Evolutionary conservation across 2,888 invertebrate species (phyloP), one percentile per base, ranked within the genome.

Genomic region (Mesoligia furuncula): DNA sequence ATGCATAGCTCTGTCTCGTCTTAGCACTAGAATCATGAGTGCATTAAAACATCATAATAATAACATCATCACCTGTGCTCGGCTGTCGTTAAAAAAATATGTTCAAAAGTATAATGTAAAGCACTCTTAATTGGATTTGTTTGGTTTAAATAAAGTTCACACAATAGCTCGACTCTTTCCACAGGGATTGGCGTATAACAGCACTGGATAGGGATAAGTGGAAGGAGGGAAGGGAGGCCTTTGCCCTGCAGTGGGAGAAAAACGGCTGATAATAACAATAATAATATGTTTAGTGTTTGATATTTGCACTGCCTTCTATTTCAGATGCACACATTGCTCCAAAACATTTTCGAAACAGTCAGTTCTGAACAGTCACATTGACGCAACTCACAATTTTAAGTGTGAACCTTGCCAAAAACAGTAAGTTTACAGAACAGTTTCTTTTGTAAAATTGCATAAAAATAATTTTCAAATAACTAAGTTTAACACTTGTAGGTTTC

Each of bases 261-360:
- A n/a, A n/a, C n/a, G n/a, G n/a, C n/a, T n/a, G n/a, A n/a, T n/a
- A n/a, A n/a, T n/a, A n/a, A n/a, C n/a, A n/a, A n/a, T n/a, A n/a
- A n/a, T n/a, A n/a, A 4, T 31, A 31, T 54, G 31, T 17, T 48
- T n/a, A 36, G 20, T 68, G 27, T 54, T 51, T 54, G 9, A 39
- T 31, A 64, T 71, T 71, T 11, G 5, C 15, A 13, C 24, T 45
- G 24, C 27, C 45, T 57, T 83, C 77, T 64, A 51, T 93, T 94
- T 75, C 92, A 96, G 96, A 87, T 96, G 96, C 85, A 88, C 93
- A 77, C 87, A 92, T 85, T 96, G 96, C 87, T 77, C 81, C 72
- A 96, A 93, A 90, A 79, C 83, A 73, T 95, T 95, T 90, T 93
- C 94, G 72, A 96, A 95, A 90, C 83, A 89, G 48, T 81, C 90